Base-by-base conservation (phyloP, 2,797 vertebrate species). In the Avahi laniger region DNA sequence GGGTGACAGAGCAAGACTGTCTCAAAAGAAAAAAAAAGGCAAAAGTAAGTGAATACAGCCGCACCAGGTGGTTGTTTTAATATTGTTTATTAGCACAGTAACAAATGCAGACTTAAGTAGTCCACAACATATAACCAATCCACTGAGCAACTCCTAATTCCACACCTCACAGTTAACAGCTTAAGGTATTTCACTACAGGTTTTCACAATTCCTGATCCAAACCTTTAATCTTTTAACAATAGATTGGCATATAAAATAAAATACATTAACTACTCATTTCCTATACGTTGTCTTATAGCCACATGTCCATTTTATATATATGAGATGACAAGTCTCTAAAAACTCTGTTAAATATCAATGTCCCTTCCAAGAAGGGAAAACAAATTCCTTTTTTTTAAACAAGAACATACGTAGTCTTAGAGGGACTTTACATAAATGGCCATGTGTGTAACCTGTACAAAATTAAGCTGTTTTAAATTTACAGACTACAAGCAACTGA, bases 101-200 rank as follows among this genome's bases (percentile, higher is more conserved):
- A 99, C 99, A 99, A 99, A 99, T 98, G 98, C 98, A 99, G 98
- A 98, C 98, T 95, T 97, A 92, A 97, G 97, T 97, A 98, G 98
- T 98, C 98, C 98, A 98, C 98, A 98, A 98, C 98, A 98, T 98
- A 98, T 95, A 99, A 98, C 98, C 98, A 99, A 98, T 98, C 97
- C 98, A 99, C 98, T 96, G 98, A 98, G 98, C 98, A 98, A 98
- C 98, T 98, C 98, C 98, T 99, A 98, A 98, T 89, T 98, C 98
- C 98, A 98, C 98, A 84, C 98, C 98, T 98, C 97, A 99, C 98
- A 98, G 97, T 98, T 98, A 98, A 98, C 98, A 98, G 98, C 98
- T 99, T 99, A 99, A 99, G 99, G 98, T 99, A 99, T 99, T 99
- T 99, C 98, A 99, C 99, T 99, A 99, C 99, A 99, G 98, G 98